Evolutionary conservation across 1,140 invertebrate species (phyloP).

Genomic region (Camponotus vicinus): DNA sequence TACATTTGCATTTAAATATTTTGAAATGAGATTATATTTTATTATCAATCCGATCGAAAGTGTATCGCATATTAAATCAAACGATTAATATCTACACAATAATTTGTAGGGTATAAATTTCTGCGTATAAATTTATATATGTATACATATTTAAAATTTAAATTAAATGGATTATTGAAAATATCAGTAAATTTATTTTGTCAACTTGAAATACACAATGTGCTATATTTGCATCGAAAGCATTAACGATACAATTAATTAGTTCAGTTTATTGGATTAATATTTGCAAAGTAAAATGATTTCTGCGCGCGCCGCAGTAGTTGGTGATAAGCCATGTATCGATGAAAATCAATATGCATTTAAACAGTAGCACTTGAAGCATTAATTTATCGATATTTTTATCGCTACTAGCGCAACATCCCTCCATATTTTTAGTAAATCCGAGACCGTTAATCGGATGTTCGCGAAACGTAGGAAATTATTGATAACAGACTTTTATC

Average conservation of each 20-base stretch:
- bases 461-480: conserved; percentile 47
- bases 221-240: conserved; percentile 18
- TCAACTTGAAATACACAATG: neutral
- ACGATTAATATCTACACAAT: neutral
- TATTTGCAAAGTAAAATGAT: conserved; percentile 53
- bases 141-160: neutral
- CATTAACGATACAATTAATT: conserved; percentile 47
- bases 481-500: conserved; percentile 63
- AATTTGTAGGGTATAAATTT: neutral
- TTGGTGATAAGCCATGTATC: conserved; percentile 34
- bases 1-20: neutral
- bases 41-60: neutral
- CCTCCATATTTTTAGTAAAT: conserved; percentile 57
- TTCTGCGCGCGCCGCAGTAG: conserved; percentile 12
- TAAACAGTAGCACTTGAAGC: conserved; percentile 19
- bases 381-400: conserved; percentile 51
- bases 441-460: conserved; percentile 34
- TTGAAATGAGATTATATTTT: neutral
- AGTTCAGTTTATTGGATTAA: conserved; percentile 40
- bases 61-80: neutral
- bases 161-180: neutral
- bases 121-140: neutral
- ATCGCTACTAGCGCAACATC: conserved; percentile 18
- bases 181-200: conserved; percentile 3
- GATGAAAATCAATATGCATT: conserved; percentile 44